Evolutionary conservation across 2,888 invertebrate genomes (phyloP).

Genomic region (Nysson spinosus): DNA sequence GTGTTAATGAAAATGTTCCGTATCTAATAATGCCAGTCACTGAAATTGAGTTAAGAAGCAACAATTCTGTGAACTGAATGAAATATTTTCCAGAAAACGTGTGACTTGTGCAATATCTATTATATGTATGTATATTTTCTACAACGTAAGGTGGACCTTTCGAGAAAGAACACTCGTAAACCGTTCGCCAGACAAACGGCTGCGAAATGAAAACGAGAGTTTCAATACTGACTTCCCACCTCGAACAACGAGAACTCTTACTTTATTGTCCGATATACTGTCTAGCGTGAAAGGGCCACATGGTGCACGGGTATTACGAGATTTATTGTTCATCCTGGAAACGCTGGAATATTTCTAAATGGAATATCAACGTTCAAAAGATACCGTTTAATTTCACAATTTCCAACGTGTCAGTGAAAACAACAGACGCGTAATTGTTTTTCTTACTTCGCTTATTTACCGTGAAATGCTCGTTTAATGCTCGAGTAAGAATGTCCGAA

Average conservation of each 20-base stretch:
- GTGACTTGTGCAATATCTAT: too few species aligned
- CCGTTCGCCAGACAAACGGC: too few species aligned
- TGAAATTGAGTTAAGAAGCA: too few species aligned
- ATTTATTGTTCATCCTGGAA: slow-evolving; percentile 32
- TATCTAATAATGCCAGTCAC: too few species aligned
- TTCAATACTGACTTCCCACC: slow-evolving; percentile 23
- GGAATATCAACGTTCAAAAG: not conserved
- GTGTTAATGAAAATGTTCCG: too few species aligned
- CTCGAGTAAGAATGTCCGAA: not conserved
- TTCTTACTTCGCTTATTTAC: not conserved
- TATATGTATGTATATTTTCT: too few species aligned
- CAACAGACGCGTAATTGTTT: not conserved
- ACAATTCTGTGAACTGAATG: too few species aligned
- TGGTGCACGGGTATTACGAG: slow-evolving; percentile 14
- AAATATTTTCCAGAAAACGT: too few species aligned
- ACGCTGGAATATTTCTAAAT: slow-evolving; percentile 5
- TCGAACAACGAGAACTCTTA: slow-evolving; percentile 32
- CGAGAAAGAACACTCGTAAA: too few species aligned
- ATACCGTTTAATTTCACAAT: slow-evolving; percentile 18
- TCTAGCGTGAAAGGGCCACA: slow-evolving; percentile 19
- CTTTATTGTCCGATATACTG: slow-evolving; percentile 39
- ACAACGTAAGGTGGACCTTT: too few species aligned
- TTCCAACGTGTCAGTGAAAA: not conserved
- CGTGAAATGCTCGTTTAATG: not conserved
- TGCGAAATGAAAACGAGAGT: slow-evolving; percentile 20